Base-by-base conservation (phyloP, 1,140 invertebrate species). In the Cyclina sinensis region DNA sequence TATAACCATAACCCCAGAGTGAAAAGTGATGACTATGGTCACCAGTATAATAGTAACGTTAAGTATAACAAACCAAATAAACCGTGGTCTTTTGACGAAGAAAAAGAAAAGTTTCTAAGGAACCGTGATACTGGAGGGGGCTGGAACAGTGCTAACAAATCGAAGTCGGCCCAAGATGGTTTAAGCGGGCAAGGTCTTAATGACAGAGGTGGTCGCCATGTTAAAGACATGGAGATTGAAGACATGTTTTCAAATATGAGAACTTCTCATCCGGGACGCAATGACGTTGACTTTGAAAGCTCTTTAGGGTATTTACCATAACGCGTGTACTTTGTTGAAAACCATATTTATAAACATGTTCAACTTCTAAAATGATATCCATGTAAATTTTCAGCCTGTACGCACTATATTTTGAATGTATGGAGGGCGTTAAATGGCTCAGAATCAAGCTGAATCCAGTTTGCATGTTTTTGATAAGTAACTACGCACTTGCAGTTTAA, bases 191-290 rank as follows among this genome's bases (percentile, higher is more conserved):
- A 7, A 4, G 48, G 46, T 14, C 43, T 30, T 5, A 79, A 59
- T 43, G 65, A 35, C 43, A 18, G 48, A 16, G 74, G 74, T 30
- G 74, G 46, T 0, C 11, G 46, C 4, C 74, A 82, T 57, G 18
- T 70, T 5, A 88, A 83, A 37, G 86, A 88, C 35, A 27, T 74
- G 35, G 86, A 88, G 35, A 88, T 88, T 16, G 86, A 62, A 32
- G 62, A 88, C 39, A 88, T 88, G 86, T 82, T 88, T 74, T 48
- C 78, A 24, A 70, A 88, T 59, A 51, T 88, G 24, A 54, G 65
- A 27, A 82, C 78, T n/a, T 79, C 46, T 21, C 27, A 43, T 65
- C 5, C 62, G 18, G 37, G 51, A 11, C 7, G 21, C 27, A 59
- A 43, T 35, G 86, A 88, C 48, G 30, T 48, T 7, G 80, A 88